Conservation (phyloP, 1,140 invertebrate genomes). For the Coelopa frigida region DNA sequence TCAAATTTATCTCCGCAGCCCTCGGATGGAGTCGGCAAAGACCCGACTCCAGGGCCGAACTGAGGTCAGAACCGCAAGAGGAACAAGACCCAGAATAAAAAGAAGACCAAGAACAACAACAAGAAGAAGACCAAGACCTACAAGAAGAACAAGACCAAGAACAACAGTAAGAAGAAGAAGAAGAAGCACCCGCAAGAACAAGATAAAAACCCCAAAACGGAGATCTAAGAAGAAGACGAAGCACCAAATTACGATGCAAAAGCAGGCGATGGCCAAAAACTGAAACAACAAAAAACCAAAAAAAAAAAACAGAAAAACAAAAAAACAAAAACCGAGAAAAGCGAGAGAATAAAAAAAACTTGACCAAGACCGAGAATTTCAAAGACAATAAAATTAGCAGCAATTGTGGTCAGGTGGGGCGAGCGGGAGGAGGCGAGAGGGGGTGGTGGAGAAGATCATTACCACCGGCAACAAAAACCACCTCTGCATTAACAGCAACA, state of each 20-base stretch:
- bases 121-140: not conserved
- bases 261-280: too few relatives aligned
- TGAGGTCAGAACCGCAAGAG: too few relatives aligned
- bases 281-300: not conserved
- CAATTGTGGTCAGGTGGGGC: conserved; percentile 9
- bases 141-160: conserved; percentile 3
- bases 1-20: too few relatives aligned
- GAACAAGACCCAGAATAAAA: too few relatives aligned
- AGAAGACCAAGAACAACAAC: not conserved
- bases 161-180: too few relatives aligned
- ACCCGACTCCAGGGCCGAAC: too few relatives aligned
- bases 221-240: too few relatives aligned
- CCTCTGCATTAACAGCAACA: not conserved
- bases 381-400: not conserved
- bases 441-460: too few relatives aligned
- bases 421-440: not conserved
- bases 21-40: too few relatives aligned
- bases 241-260: too few relatives aligned
- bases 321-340: not conserved
- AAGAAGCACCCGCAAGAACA: too few relatives aligned
- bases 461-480: not conserved
- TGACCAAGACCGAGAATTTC: conserved; percentile 4
- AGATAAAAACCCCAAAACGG: too few relatives aligned
- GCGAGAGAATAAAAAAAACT: conserved; percentile 6
- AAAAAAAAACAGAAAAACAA: not conserved